These are phyloP conservation scores for western clawed frog (Xenopus tropicalis) DNA, from an alignment of 2,113 vertebrate genomes.

Conservation along the genomic window DNA sequence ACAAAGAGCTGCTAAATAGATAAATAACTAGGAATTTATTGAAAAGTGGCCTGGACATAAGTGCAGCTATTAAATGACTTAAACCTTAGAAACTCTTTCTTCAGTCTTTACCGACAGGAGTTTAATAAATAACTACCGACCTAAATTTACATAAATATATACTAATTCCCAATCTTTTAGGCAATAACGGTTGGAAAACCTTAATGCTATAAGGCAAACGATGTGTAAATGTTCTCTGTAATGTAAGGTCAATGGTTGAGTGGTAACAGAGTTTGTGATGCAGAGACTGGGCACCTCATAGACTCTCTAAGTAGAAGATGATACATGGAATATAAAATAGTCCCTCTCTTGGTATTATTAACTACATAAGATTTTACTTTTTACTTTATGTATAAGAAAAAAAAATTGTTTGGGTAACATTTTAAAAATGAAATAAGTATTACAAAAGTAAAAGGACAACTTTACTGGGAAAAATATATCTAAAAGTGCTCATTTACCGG, in stretches of 20 bases:
- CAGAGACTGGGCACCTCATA: slow-evolving; percentile 25
- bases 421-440: too few relatives aligned
- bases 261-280: slow-evolving; percentile 37
- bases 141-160: neutral
- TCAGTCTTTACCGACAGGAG: too few relatives aligned
- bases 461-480: too few relatives aligned
- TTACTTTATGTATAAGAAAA: neutral
- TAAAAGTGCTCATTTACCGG: too few relatives aligned
- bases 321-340: slow-evolving; percentile 26
- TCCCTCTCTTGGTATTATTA: neutral
- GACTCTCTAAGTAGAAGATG: slow-evolving; percentile 25
- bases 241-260: slow-evolving; percentile 42
- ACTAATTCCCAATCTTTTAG: neutral
- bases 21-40: too few relatives aligned
- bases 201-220: slow-evolving; percentile 36
- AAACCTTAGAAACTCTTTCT: too few relatives aligned
- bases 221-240: slow-evolving; percentile 43
- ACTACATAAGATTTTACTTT: neutral
- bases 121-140: too few relatives aligned
- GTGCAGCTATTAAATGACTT: too few relatives aligned
- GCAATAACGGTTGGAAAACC: slow-evolving; percentile 15
- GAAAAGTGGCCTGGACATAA: too few relatives aligned
- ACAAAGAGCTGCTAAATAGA: too few relatives aligned
- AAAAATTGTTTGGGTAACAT: too few relatives aligned
- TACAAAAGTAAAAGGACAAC: too few relatives aligned